Conservation (phyloP, 2,888 invertebrate species). For the Folsomia candida region DNA sequence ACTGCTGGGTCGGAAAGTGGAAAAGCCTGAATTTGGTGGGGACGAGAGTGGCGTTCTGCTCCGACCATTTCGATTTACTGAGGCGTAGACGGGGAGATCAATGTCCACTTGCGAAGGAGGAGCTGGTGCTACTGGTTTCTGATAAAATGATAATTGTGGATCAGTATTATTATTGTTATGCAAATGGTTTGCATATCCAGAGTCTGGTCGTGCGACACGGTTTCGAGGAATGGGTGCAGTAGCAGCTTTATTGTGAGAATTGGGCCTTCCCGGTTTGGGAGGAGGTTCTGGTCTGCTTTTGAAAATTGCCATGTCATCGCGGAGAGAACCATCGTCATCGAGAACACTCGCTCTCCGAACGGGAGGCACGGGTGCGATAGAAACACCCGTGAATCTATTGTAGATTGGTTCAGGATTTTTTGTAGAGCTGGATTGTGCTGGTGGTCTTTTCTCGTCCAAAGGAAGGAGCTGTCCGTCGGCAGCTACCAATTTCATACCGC, state of each 20-base stretch:
- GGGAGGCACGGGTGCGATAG: background rate
- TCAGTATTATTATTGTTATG: background rate
- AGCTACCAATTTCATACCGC: conserved; percentile 29
- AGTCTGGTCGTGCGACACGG: background rate
- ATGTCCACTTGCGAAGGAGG: background rate
- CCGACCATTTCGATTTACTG: conserved; percentile 34
- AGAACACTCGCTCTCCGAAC: conserved; percentile 20
- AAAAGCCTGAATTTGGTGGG: background rate
- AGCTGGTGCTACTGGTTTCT: background rate
- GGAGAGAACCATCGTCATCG: background rate
- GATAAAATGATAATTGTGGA: too few species aligned
- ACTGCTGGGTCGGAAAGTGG: background rate
- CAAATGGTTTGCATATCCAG: conserved; percentile 15
- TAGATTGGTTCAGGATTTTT: background rate
- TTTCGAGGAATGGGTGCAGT: conserved; percentile 16
- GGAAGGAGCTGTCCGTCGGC: conserved; percentile 31
- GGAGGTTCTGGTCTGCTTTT: conserved; percentile 8
- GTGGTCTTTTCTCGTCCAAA: conserved; percentile 2
- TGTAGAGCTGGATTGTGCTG: background rate
- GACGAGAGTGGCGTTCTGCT: background rate
- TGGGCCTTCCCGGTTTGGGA: background rate
- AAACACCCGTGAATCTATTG: background rate
- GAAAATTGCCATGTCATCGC: background rate
- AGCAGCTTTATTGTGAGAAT: background rate
- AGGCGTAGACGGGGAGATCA: conserved; percentile 36